Evolutionary conservation across 2,888 invertebrate species (phyloP), one percentile per base, ranked within the genome.

Genomic region (Amaurobius ferox): DNA sequence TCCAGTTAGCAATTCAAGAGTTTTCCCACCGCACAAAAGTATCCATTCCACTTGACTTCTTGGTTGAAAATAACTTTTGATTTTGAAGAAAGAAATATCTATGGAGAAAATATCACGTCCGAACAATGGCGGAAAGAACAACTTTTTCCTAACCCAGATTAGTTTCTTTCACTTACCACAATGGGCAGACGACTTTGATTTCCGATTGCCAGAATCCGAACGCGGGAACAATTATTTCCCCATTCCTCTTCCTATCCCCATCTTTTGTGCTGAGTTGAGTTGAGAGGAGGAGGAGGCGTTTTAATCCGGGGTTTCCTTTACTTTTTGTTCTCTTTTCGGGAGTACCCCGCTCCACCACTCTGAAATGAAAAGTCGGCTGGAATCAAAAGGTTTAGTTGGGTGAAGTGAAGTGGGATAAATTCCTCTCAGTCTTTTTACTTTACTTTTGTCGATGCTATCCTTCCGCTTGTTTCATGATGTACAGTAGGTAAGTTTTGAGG

Each of bases 81-180:
- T 23, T 55, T 23, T 23, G 3, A 55, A 23, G 55, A 55, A 55
- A 55, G 23, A 23, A 55, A 55, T 23, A 55, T n/a, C 19, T 6
- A 23, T 55, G 23, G 5, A 6, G 55, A 55, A 55, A 55, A 55
- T 55, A 55, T 55, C 23, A 55, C 55, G 23, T 55, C 55, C 16
- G 13, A 23, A 55, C 55, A 55, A 55, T 55, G 23, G 55, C 23
- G 2, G 23, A 55, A 55, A 55, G 55, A 55, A 55, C 55, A 55
- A 55, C 55, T 55, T 23, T 55, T 55, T 23, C 6, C 55, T 23
- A 23, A 23, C 55, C 55, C 5, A 55, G 55, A 55, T 55, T 55
- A 55, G 23, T 55, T 55, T 55, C 55, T 55, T 55, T 55, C 55
- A 55, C 55, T 55, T 55, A 55, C 55, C 55, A 55, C 55, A 55